Percentiles rank a stretch among this genome's conserved stretches.
Evolutionary conservation across 2,888 invertebrate genomes (phyloP).

Genomic region (Drosophila conformis): DNA sequence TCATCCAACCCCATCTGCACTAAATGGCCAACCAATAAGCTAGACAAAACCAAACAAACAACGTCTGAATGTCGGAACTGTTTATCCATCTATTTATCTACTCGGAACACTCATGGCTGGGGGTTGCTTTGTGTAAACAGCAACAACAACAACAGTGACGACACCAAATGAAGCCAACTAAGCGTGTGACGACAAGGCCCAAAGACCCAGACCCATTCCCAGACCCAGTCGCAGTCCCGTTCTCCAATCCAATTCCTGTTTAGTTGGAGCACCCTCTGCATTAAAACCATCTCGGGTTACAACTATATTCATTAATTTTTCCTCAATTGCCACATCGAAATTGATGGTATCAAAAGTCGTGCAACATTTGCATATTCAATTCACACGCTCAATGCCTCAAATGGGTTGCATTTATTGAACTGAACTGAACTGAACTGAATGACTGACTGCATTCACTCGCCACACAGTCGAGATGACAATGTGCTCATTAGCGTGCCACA

Average conservation of each 20-base stretch:
- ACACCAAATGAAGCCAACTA: constrained; percentile 70
- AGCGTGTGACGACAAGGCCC: constrained; percentile 64
- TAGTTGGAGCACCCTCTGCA: constrained; percentile 15
- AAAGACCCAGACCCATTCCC: neutral
- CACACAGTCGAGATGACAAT: constrained; percentile 54
- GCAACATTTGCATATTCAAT: constrained; percentile 70
- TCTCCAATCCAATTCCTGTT: constrained; percentile 21
- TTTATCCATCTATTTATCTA: constrained; percentile 70
- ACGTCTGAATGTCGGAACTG: constrained; percentile 47
- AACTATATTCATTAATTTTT: constrained; percentile 58
- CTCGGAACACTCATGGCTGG: constrained; percentile 9
- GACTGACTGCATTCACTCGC: constrained; percentile 60
- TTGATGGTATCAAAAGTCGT: constrained; percentile 36
- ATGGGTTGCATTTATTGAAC: constrained; percentile 2
- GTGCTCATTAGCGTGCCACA: constrained; percentile 64
- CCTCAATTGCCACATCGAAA: constrained; percentile 64
- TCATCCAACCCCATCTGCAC: constrained; percentile 19
- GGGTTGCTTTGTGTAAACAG: neutral
- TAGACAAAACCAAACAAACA: constrained; percentile 51
- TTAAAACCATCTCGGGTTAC: constrained; percentile 50
- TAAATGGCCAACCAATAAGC: constrained; percentile 46
- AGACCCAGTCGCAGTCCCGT: neutral
- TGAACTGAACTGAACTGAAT: constrained; percentile 10
- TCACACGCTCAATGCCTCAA: constrained; percentile 51
- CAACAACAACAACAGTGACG: neutral